Evolutionary conservation across 1,140 invertebrate species (phyloP).

Genomic region (Propsilocerus akamusi): DNA sequence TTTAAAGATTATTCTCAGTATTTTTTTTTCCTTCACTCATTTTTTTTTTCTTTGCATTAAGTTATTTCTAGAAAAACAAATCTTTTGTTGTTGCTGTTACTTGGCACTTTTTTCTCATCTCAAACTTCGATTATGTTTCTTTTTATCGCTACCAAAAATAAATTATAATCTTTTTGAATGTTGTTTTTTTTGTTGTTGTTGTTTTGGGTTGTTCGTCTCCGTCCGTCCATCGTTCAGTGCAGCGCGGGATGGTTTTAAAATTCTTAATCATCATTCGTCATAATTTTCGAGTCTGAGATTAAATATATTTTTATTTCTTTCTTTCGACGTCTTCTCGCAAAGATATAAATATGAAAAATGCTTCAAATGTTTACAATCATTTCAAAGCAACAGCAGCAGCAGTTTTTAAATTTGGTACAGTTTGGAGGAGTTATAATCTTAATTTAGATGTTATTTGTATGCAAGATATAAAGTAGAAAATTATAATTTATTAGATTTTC

Average conservation of each 20-base stretch:
- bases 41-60: too few species aligned
- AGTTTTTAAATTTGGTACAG: neutral
- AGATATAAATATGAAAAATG: too few species aligned
- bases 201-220: neutral
- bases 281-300: conserved; percentile 1
- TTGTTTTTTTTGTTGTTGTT: neutral
- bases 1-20: too few species aligned
- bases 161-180: neutral
- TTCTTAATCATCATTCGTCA: conserved; percentile 3
- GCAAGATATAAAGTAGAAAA: neutral
- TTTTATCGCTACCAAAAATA: conserved; percentile 2
- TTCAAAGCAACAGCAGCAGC: too few species aligned
- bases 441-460: conserved; percentile 2
- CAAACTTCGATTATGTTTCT: neutral
- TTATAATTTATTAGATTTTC: conserved; percentile 2
- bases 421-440: conserved; percentile 1
- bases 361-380: too few species aligned
- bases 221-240: neutral
- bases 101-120: neutral
- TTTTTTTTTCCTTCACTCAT: too few species aligned
- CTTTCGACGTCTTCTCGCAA: too few species aligned
- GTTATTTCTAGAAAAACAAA: too few species aligned
- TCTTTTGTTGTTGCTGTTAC: too few species aligned
- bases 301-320: too few species aligned
- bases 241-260: neutral